Base-by-base conservation (phyloP, 2,113 vertebrate genomes). In the Syngnathoides biaculeatus region DNA sequence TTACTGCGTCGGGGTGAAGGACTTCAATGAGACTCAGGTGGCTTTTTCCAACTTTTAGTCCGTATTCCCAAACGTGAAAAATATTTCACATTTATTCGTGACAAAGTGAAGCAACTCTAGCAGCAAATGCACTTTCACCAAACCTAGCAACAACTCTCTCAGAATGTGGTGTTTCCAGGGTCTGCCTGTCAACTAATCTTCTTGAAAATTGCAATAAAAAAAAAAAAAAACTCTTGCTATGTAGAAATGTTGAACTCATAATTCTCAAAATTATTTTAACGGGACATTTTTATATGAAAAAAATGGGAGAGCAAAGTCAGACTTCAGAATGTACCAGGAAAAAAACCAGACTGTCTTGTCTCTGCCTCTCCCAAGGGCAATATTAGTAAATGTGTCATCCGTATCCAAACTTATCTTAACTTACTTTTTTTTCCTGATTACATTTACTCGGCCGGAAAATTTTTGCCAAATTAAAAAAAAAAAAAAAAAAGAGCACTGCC, bases 11-110 rank as follows among this genome's bases (percentile, higher is more conserved):
- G 97, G 97, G 0, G 97, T 99, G 79, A 99, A 99, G 72, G 96
- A 99, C 90, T 99, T 99, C 93, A 96, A 99, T 65, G 96, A 98
- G 86, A 99, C 97, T 15, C 97, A 99, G 96, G 97, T 98, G 88
- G 80, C 22, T 60, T 72, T 27, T 67, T 50, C 65, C 8, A 70
- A 20, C 24, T 65, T 69, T 78, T 7, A 39, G 8, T 67, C 53
- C 64, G 30, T 60, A 35, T 35, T 48, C 30, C 14, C 48, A 27
- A 58, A 73, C 5, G 47, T 40, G 26, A 35, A 58, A 58, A 60
- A 39, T 1, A 39, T 13, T 12, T 39, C 35, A 60, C 19, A 40
- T 60, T 35, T 27, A 56, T 56, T 35, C 22, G 30, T n/a, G 11
- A 12, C 40, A 39, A 14, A 27, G 8, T 27, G 53, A 30, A 26